Base-by-base conservation (phyloP, 2,888 invertebrate genomes). In the Trissolcus japonicus region DNA sequence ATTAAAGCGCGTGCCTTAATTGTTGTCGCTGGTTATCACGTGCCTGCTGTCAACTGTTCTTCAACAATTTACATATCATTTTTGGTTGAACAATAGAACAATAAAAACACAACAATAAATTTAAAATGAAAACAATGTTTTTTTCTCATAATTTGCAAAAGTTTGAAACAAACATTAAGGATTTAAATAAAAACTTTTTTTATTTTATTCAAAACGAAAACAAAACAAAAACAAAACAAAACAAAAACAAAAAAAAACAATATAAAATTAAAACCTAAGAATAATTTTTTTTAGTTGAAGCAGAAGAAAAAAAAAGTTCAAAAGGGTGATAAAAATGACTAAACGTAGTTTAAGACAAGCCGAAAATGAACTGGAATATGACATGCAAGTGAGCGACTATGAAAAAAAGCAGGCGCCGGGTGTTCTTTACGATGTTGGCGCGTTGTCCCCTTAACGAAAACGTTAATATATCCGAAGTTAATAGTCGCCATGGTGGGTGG, bases 391-490 rank as follows among this genome's bases (percentile, higher is more conserved):
- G 17, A 17, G 77, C 35, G 51, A 59, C 59, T 40, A 48, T 35
- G 43, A 41, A 25, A 66, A 75, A 72, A 71, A 72, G 59, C 78
- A 59, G 69, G 74, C 74, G 74, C 78, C 80, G 78, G 78, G 74
- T 78, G 80, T 67, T 56, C 60, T 80, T 78, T 78, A 78, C 69
- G 76, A 80, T 75, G 63, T 60, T 40, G 67, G 63, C 69, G 17
- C 61, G 56, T 19, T 57, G 61, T 71, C 65, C 79, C 76, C 69
- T 77, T 79, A 65, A 72, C 48, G 59, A 11, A 40, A 61, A 81
- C 80, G 82, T 83, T 85, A 84, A 85, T 83, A 83, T 82, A 84
- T 81, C 83, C 85, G 84, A 81, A 85, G 83, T 85, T 85, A 85
- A 85, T 85, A 81, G 85, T 82, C 79, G 80, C 65, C 60, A 74